Base-by-base conservation (phyloP, 1,140 invertebrate genomes). In the Drosophila leontia region DNA sequence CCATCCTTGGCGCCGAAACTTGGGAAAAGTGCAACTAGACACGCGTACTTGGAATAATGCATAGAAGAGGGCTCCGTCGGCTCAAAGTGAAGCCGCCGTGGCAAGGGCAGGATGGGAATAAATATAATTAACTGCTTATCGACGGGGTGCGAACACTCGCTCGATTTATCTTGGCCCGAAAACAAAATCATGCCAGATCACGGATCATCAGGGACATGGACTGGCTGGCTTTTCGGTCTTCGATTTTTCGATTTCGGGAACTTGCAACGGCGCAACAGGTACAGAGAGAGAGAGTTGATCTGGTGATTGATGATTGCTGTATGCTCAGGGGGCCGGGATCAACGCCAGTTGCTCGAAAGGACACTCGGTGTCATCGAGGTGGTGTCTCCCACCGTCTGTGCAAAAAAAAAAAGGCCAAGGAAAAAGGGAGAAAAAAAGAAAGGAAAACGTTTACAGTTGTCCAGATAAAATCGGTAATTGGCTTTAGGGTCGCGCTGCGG, bases 51-150 rank as follows among this genome's bases (percentile, higher is more conserved):
- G 84, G 74, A 88, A 85, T 39, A 56, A 47, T 41, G 44, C 19
- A n/a, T 34, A 55, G 26, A 45, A 64, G 37, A 13, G 42, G 17
- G 2, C 17, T 13, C 12, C 23, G 23, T 3, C 5, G 53, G 19
- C 53, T 26, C 83, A 85, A 85, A 85, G 82, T 48, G 55, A 71
- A 67, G 84, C 84, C 84, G 84, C 57, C 57, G 41, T 13, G 15
- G 7, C 45, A 72, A 23, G 70, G 77, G 69, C 72, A 88, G 74
- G 77, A 88, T 88, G 80, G 82, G 77, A 88, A 88, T 84, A 84
- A 83, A 84, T 87, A 87, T 87, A 87, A 87, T 88, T 88, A 87
- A 87, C 83, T 87, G 83, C 83, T 80, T 87, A 87, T 88, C 84
- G 84, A 88, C 84, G 84, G 84, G 84, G 84, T 87, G 84, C 84